Percentiles rank a stretch among this genome's conserved stretches.
Conservation (phyloP, 2,113 vertebrate genomes). For the Reinhardtius hippoglossoides region DNA sequence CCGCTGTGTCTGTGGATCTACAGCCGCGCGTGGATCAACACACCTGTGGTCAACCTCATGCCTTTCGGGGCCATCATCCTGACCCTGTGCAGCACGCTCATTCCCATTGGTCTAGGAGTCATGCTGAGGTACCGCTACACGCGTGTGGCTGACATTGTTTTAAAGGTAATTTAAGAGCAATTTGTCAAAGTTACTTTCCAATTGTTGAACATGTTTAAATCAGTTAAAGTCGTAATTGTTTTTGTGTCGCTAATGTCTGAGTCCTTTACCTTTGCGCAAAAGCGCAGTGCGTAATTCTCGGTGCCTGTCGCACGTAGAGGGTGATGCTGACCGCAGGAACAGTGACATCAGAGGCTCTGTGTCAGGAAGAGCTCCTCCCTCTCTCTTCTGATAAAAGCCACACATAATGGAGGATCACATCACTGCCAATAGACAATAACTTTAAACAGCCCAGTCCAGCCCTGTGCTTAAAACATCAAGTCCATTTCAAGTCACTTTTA, state of each 20-base stretch:
- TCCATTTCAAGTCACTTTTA: neutral
- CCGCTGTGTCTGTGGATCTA: slow-evolving; percentile 97
- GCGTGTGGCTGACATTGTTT: slow-evolving; percentile 88
- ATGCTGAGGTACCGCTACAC: slow-evolving; percentile 88
- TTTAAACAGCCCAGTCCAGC: slow-evolving; percentile 12
- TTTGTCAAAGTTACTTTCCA: neutral
- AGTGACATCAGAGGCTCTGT: slow-evolving; percentile 63
- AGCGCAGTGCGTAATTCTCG: slow-evolving; percentile 68
- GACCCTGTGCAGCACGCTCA: slow-evolving; percentile 94
- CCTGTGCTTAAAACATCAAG: neutral
- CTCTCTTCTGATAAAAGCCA: slow-evolving; percentile 51
- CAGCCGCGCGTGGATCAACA: slow-evolving; percentile 96
- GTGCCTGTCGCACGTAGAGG: neutral
- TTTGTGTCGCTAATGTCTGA: neutral
- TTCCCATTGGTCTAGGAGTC: slow-evolving; percentile 92
- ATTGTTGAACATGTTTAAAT: neutral
- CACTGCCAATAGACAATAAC: neutral
- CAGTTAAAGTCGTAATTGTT: neutral
- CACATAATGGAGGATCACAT: slow-evolving; percentile 25
- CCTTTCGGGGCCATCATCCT: slow-evolving; percentile 94
- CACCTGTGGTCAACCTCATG: slow-evolving; percentile 90
- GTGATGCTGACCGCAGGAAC: slow-evolving; percentile 16
- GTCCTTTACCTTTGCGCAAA: slow-evolving; percentile 33
- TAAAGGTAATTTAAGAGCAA: slow-evolving; percentile 86
- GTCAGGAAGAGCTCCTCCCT: slow-evolving; percentile 64